These are phyloP conservation scores for Zoanthus sociatus DNA, from an alignment of 92 coral and sea anemone species.

Conservation along the genomic window DNA sequence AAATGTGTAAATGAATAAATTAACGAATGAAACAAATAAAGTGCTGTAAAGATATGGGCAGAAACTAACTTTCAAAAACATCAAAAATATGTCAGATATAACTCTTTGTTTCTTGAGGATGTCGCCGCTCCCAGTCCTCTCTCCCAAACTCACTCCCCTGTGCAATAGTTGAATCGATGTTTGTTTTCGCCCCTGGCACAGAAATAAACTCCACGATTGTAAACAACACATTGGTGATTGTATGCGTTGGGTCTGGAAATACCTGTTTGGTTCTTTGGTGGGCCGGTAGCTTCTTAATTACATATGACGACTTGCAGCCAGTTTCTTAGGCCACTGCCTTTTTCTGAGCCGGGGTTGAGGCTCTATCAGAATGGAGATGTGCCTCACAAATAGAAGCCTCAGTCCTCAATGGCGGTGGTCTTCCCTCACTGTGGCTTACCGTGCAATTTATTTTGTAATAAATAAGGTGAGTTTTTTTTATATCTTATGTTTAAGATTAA, in stretches of 20 bases:
- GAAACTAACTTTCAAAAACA: too few species aligned
- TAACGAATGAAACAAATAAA: too few species aligned
- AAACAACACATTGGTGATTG: constrained; percentile 41
- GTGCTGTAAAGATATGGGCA: too few species aligned
- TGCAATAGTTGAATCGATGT: not conserved
- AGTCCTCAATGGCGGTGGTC: not conserved
- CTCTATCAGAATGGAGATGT: constrained; percentile 15
- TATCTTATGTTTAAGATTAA: too few species aligned
- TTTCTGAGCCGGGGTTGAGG: not conserved
- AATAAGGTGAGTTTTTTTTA: too few species aligned
- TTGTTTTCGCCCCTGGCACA: not conserved
- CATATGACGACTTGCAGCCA: constrained; percentile 32
- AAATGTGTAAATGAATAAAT: too few species aligned
- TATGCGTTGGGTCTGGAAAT: constrained; percentile 56
- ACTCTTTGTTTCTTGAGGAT: too few species aligned
- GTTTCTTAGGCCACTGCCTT: constrained; percentile 26
- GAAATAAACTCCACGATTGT: constrained; percentile 46
- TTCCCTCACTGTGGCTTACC: not conserved
- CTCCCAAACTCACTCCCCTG: not conserved
- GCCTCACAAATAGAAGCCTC: not conserved
- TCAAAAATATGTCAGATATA: too few species aligned
- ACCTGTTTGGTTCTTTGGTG: constrained; percentile 41
- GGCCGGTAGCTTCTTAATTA: constrained; percentile 22
- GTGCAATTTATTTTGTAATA: not conserved
- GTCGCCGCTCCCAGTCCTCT: not conserved